These are phyloP conservation scores for Vanessa tameamea DNA, from an alignment of 1,140 invertebrate genomes.

Conservation along the genomic window DNA sequence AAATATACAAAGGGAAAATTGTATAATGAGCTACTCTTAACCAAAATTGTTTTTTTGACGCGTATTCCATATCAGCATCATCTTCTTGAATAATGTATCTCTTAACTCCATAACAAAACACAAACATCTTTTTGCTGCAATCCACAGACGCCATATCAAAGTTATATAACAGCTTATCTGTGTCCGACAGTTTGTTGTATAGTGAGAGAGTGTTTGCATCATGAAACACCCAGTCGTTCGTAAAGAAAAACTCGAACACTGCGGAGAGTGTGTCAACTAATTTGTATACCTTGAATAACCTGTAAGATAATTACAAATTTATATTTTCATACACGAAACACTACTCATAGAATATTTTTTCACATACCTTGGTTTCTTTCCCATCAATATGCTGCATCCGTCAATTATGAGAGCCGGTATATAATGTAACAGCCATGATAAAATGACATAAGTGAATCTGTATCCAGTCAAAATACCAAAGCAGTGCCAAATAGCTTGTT, in stretches of 20 bases:
- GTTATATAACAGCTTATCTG: not conserved
- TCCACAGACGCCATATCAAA: slow-evolving; percentile 21
- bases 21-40: slow-evolving; percentile 12
- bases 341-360: not conserved
- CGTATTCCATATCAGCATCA: slow-evolving; percentile 24
- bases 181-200: not conserved
- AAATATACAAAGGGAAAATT: not conserved
- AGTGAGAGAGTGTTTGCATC: slow-evolving; percentile 21
- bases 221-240: slow-evolving; percentile 36
- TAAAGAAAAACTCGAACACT: slow-evolving; percentile 31
- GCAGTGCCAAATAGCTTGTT: slow-evolving; percentile 39
- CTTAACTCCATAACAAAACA: slow-evolving; percentile 37
- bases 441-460: slow-evolving; percentile 19
- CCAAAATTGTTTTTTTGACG: slow-evolving; percentile 29
- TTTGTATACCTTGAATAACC: slow-evolving; percentile 31
- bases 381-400: slow-evolving; percentile 15
- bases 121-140: not conserved
- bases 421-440: slow-evolving; percentile 49
- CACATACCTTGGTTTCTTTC: slow-evolving; percentile 27
- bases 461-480: slow-evolving; percentile 1
- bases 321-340: not conserved
- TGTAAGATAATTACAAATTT: slow-evolving; percentile 20
- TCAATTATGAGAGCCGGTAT: slow-evolving; percentile 49
- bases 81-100: slow-evolving; percentile 49
- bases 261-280: slow-evolving; percentile 24